These are phyloP conservation scores for Agrypnia vestita DNA, from an alignment of 1,140 invertebrate species.

Conservation along the genomic window DNA sequence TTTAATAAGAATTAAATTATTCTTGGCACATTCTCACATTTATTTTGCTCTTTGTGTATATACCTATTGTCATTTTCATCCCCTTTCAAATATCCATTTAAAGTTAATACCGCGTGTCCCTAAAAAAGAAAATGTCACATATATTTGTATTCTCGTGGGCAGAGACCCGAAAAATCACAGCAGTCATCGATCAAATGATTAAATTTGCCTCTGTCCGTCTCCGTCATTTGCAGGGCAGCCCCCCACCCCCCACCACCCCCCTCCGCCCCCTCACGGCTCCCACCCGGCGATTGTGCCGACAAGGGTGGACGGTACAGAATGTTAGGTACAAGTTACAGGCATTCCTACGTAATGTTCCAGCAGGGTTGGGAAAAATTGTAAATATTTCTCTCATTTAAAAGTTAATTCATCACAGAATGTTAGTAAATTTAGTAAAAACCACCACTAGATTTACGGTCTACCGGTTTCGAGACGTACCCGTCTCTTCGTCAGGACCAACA, in stretches of 20 bases:
- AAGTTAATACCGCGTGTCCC: not conserved
- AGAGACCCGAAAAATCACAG: conserved; percentile 48
- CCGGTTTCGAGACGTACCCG: too few relatives aligned
- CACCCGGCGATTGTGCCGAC: not conserved
- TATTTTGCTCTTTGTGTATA: too few relatives aligned
- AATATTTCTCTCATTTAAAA: too few relatives aligned
- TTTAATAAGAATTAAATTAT: too few relatives aligned
- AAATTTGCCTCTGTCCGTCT: conserved; percentile 51
- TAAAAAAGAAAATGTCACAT: conserved; percentile 43
- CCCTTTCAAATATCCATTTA: conserved; percentile 1
- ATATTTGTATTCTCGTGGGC: conserved; percentile 42
- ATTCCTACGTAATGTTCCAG: conserved; percentile 7
- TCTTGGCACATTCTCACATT: too few relatives aligned
- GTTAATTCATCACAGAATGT: too few relatives aligned
- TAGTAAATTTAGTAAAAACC: too few relatives aligned
- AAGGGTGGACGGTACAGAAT: conserved; percentile 14
- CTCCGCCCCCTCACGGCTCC: not conserved
- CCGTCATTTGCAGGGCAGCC: conserved; percentile 48
- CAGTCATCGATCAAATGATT: conserved; percentile 60
- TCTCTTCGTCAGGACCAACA: too few relatives aligned
- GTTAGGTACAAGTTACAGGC: conserved; percentile 29
- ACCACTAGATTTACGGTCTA: too few relatives aligned
- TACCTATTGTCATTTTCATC: conserved; percentile 15
- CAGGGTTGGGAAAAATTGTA: conserved; percentile 1
- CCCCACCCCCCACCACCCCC: not conserved